Evolutionary conservation across 2,888 invertebrate species (phyloP), one percentile per base, ranked within the genome.

Genomic region (Patella depressa): DNA sequence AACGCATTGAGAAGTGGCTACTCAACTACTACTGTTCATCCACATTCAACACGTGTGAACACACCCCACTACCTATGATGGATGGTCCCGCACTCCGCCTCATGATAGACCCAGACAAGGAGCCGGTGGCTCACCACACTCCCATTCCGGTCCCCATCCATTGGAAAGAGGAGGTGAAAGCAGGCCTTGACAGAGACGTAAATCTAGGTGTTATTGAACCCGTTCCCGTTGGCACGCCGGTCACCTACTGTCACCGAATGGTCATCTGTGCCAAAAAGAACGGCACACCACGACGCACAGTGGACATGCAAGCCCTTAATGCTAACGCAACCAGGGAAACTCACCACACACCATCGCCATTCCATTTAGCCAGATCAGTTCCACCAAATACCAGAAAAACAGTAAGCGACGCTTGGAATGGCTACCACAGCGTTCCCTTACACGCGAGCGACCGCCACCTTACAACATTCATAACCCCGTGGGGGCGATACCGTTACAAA

Each of bases 181-280:
- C 73, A 45, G 78, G 78, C 3, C 74, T 78, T 11, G 81, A 81
- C 69, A 73, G 54, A 53, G 80, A 79, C 55, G 71, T 76, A 11
- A 15, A 54, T 15, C 73, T 86, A 12, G 83, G 84, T 45, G 83
- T 85, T 3, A 71, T 85, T 14, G 85, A 84, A 73, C 80, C 79
- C 0, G 85, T 85, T 1, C 83, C 84, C 0, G 55, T 84, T 15
- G 84, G 84, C 0, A 81, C 78, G 72, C 81, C 84, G 12, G 85
- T 85, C 12, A 86, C 86, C 53, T 85, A 84, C 82, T 85, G 84
- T 74, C 82, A 85, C 74, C 55, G 77, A 19, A 82, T 83, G 84
- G 80, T 83, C 4, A 72, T 83, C 5, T 83, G 79, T 57, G 2
- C 75, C 17, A 78, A 78, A 24, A 82, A 82, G 55, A 83, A 79